Percentiles rank a stretch among this genome's conserved stretches.
phyloP scores from a whole-genome alignment of 2,797 vertebrate genomes.

The Characodon lateralis region DNA sequence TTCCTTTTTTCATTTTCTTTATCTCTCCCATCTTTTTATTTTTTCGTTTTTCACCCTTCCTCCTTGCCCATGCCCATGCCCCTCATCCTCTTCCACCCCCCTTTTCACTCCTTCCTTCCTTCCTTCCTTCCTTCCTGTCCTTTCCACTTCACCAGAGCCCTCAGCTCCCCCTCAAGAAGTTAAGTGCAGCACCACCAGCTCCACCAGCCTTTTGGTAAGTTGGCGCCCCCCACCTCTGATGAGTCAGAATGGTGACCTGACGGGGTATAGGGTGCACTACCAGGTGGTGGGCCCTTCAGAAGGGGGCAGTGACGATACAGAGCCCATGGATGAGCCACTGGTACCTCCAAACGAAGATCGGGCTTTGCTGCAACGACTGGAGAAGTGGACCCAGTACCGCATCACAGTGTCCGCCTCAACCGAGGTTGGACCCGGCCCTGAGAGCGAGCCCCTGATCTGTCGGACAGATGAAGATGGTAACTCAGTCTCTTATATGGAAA shows the following conservation, averaged over 20 bases:
- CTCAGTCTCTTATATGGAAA: constrained; percentile 12
- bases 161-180: constrained; percentile 98
- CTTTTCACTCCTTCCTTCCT: background rate
- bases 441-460: constrained; percentile 89
- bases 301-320: constrained; percentile 66
- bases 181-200: constrained; percentile 95
- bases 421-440: constrained; percentile 89
- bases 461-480: constrained; percentile 97
- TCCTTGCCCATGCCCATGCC: constrained; percentile 68
- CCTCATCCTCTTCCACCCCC: constrained; percentile 59
- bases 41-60: constrained; percentile 86
- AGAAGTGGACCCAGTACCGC: constrained; percentile 96
- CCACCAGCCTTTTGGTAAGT: constrained; percentile 99
- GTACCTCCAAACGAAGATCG: constrained; percentile 85
- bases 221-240: constrained; percentile 92
- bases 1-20: constrained; percentile 87
- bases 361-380: constrained; percentile 89
- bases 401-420: constrained; percentile 91
- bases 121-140: constrained; percentile 63
- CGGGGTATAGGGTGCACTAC: constrained; percentile 93
- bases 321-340: constrained; percentile 84
- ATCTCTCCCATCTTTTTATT: constrained; percentile 91
- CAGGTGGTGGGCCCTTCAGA: constrained; percentile 87
- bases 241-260: constrained; percentile 94
- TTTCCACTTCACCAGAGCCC: constrained; percentile 90